phyloP scores from a whole-genome alignment of 2,113 vertebrate genomes.

The Oreocharis arfaki region DNA sequence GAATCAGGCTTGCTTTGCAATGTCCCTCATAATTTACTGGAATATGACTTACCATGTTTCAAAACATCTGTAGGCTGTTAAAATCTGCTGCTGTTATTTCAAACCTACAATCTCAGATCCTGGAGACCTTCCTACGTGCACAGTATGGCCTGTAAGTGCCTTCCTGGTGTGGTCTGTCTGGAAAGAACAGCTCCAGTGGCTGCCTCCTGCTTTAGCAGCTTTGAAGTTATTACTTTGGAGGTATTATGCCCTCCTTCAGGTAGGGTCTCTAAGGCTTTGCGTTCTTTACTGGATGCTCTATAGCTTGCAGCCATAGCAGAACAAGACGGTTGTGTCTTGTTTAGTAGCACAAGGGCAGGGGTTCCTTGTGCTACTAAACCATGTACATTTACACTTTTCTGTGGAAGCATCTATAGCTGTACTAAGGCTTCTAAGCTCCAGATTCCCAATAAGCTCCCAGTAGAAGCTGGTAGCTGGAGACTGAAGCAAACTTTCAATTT shows the following conservation, averaged over 20 bases:
- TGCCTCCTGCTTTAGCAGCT: background rate
- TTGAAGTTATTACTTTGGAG: background rate
- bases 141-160: background rate
- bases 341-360: background rate
- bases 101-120: background rate
- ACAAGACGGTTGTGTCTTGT: background rate
- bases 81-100: background rate
- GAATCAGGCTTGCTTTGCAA: background rate
- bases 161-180: fast-evolving
- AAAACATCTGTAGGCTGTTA: background rate
- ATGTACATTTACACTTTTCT: background rate
- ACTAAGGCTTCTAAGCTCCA: background rate
- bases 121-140: background rate
- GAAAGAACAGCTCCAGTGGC: background rate
- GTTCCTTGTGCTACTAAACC: background rate
- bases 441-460: background rate
- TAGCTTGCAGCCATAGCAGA: background rate
- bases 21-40: background rate
- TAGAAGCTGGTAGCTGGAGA: background rate
- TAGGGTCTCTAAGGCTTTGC: background rate
- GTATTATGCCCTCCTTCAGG: background rate
- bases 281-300: background rate
- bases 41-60: background rate
- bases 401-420: background rate
- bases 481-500: background rate